Conservation (phyloP, 2,797 vertebrate species). For the Picus viridis region DNA sequence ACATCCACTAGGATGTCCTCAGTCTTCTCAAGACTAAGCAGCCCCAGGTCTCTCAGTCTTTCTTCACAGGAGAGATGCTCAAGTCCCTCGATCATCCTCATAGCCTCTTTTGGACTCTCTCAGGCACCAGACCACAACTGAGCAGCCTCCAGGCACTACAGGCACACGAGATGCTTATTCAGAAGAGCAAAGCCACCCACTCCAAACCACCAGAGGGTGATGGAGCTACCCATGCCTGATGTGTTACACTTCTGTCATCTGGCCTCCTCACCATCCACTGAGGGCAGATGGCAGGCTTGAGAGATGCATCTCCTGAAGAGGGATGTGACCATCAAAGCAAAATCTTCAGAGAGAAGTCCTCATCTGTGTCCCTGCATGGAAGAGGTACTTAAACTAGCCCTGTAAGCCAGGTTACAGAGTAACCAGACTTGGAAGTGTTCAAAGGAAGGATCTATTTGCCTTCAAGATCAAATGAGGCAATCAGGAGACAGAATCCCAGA, state of each 20-base stretch:
- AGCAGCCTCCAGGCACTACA: background rate
- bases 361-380: background rate
- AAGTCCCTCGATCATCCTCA: no score
- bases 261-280: background rate
- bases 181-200: background rate
- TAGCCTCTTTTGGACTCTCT: no score
- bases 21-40: no score
- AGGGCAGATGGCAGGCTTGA: background rate
- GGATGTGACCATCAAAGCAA: background rate
- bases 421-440: background rate
- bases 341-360: background rate
- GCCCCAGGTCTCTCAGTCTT: no score
- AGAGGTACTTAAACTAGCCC: background rate
- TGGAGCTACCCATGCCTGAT: accelerated
- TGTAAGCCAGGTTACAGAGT: accelerated
- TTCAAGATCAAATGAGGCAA: background rate
- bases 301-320: accelerated
- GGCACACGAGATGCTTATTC: accelerated
- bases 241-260: accelerated
- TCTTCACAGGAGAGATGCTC: no score
- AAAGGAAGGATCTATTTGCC: background rate
- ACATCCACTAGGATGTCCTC: no score
- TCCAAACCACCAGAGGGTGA: no score
- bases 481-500: background rate
- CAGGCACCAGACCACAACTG: no score